Evolutionary conservation across 2,113 vertebrate species (phyloP).

Genomic region (Grammomys surdaster): DNA sequence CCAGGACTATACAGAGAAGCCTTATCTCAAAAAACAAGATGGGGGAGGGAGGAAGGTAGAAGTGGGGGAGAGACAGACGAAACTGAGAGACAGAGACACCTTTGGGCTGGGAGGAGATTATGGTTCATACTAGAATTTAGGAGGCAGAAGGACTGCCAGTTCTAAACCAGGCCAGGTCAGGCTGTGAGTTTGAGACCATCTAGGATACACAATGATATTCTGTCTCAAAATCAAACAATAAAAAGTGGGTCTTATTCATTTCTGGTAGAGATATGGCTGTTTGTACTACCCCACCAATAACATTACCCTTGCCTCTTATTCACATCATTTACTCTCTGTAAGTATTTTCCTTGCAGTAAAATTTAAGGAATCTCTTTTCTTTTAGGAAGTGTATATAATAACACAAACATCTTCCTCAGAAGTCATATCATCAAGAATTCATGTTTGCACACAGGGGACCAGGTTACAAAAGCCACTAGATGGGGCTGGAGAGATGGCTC

Average conservation of each 20-base stretch:
- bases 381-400: conserved; percentile 35
- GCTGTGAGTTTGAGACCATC: background rate
- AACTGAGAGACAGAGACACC: background rate
- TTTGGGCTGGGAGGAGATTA: background rate
- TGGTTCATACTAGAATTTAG: background rate
- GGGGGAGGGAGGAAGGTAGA: background rate
- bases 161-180: background rate
- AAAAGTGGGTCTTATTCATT: background rate
- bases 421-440: conserved; percentile 30
- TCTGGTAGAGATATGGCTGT: background rate
- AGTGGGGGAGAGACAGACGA: background rate
- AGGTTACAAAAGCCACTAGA: conserved; percentile 38
- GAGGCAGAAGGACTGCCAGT: background rate
- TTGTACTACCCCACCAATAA: background rate
- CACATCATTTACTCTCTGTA: background rate
- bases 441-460: background rate
- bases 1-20: background rate
- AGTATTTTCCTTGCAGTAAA: background rate
- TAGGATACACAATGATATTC: background rate
- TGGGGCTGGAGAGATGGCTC: background rate
- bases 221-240: background rate
- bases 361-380: background rate
- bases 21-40: background rate
- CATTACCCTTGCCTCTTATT: background rate
- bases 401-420: background rate